Conservation (phyloP, 2,113 vertebrate genomes). For the Vireo altiloquus region DNA sequence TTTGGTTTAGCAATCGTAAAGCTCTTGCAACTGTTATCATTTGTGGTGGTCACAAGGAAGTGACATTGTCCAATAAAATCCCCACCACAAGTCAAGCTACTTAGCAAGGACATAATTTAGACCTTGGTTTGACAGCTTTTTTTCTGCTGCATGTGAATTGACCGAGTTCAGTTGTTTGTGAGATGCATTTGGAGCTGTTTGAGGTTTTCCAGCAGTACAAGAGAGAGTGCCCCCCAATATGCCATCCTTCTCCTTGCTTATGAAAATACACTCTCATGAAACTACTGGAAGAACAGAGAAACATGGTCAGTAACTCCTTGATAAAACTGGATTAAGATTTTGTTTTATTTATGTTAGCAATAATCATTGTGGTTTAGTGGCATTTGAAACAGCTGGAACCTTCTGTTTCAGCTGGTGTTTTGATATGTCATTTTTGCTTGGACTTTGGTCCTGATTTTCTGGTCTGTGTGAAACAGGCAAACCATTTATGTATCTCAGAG, state of each 20-base stretch:
- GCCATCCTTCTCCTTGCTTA: not conserved
- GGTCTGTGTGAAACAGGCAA: slow-evolving; percentile 30
- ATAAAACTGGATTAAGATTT: slow-evolving; percentile 56
- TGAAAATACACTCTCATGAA: not conserved
- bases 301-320: slow-evolving; percentile 19
- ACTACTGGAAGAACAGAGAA: slow-evolving; percentile 20
- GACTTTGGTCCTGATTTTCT: slow-evolving; percentile 47
- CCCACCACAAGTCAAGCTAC: slow-evolving; percentile 5
- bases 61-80: slow-evolving; percentile 15
- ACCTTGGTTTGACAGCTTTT: not conserved
- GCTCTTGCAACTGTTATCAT: slow-evolving; percentile 53
- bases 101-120: slow-evolving; percentile 31
- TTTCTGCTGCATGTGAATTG: not conserved
- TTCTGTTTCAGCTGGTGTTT: slow-evolving; percentile 63
- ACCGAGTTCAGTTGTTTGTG: not conserved
- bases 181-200: not conserved
- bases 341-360: slow-evolving; percentile 60
- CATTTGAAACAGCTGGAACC: slow-evolving; percentile 57
- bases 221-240: not conserved
- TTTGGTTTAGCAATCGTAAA: slow-evolving; percentile 51
- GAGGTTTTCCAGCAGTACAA: not conserved
- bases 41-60: slow-evolving; percentile 55
- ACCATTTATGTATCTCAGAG: slow-evolving; percentile 23
- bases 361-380: slow-evolving; percentile 62
- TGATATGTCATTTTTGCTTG: slow-evolving; percentile 40